A percentile compares a stretch with the other conserved stretches of the same genome.
Conservation (phyloP, 2,888 invertebrate genomes). For the Eupeodes latifasciatus region DNA sequence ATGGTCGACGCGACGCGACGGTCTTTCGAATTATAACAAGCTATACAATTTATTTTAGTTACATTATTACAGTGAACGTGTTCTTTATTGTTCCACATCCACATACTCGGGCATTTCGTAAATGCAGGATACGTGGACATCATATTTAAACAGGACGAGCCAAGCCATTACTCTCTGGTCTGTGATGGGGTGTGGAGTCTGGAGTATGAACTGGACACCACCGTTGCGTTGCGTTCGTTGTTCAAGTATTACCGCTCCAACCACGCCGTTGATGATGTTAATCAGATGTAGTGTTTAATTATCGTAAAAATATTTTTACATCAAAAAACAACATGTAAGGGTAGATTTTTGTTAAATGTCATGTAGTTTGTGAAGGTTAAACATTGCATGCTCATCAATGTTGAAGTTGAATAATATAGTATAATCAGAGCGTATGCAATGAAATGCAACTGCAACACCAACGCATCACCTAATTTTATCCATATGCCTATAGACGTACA, state of each 20-base stretch:
- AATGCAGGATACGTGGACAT: slow-evolving; percentile 42
- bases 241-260: slow-evolving; percentile 11
- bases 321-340: slow-evolving; percentile 52
- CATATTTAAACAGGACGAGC: slow-evolving; percentile 19
- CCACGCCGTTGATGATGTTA: slow-evolving; percentile 53
- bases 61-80: slow-evolving; percentile 30
- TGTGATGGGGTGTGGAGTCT: neutral
- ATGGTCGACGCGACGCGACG: neutral
- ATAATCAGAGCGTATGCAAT: neutral
- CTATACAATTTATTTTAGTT: slow-evolving; percentile 29
- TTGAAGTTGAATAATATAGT: neutral
- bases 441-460: neutral
- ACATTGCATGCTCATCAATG: slow-evolving; percentile 20
- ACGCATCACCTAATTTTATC: neutral
- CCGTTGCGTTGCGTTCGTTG: neutral
- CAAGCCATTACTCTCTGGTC: neutral
- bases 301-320: slow-evolving; percentile 70
- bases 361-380: slow-evolving; percentile 32
- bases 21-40: slow-evolving; percentile 20
- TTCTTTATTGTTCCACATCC: slow-evolving; percentile 2
- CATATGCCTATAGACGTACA: neutral
- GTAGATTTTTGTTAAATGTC: slow-evolving; percentile 21
- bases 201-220: neutral
- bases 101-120: neutral
- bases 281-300: slow-evolving; percentile 67